Percentiles rank a stretch among this genome's conserved stretches.
Conservation (phyloP, 2,888 invertebrate species). For the Apodemia hepburni region DNA sequence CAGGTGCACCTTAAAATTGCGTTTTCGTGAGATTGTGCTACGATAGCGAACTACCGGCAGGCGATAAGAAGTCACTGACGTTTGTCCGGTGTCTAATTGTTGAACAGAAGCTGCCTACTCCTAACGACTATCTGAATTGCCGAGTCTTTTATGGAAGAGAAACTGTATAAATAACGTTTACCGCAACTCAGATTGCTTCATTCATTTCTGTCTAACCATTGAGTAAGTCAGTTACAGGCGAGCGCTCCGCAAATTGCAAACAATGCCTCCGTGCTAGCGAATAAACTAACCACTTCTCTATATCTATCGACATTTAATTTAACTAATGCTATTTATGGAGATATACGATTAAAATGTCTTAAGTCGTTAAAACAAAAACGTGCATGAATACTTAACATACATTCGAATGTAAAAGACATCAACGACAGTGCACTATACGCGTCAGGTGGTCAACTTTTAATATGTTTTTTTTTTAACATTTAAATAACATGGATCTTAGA, state of each 20-base stretch:
- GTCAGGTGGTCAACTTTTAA: too few species aligned
- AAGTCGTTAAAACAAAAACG: neutral
- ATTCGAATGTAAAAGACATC: slow-evolving; percentile 42
- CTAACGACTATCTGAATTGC: slow-evolving; percentile 43
- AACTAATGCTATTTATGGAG: slow-evolving; percentile 38
- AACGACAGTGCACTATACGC: slow-evolving; percentile 35
- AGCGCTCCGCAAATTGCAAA: slow-evolving; percentile 53
- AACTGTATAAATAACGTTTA: slow-evolving; percentile 65
- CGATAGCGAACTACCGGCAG: slow-evolving; percentile 62
- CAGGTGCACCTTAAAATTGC: slow-evolving; percentile 73
- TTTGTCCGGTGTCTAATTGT: slow-evolving; percentile 61
- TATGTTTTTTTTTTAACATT: too few species aligned
- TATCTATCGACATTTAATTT: slow-evolving; percentile 54
- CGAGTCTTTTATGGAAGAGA: slow-evolving; percentile 63
- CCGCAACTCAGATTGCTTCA: slow-evolving; percentile 65
- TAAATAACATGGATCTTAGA: too few species aligned
- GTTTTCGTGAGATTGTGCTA: slow-evolving; percentile 73
- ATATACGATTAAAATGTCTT: slow-evolving; percentile 5
- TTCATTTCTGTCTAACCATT: slow-evolving; percentile 68
- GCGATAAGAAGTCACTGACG: slow-evolving; percentile 49
- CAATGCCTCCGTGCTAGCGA: slow-evolving; percentile 47
- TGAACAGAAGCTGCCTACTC: slow-evolving; percentile 66
- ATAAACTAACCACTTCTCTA: slow-evolving; percentile 47
- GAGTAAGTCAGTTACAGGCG: slow-evolving; percentile 47
- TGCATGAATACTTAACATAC: slow-evolving; percentile 17